Percentiles rank a stretch among this genome's conserved stretches.
Conservation (phyloP, 2,797 vertebrate genomes). For the Octomys mimax region DNA sequence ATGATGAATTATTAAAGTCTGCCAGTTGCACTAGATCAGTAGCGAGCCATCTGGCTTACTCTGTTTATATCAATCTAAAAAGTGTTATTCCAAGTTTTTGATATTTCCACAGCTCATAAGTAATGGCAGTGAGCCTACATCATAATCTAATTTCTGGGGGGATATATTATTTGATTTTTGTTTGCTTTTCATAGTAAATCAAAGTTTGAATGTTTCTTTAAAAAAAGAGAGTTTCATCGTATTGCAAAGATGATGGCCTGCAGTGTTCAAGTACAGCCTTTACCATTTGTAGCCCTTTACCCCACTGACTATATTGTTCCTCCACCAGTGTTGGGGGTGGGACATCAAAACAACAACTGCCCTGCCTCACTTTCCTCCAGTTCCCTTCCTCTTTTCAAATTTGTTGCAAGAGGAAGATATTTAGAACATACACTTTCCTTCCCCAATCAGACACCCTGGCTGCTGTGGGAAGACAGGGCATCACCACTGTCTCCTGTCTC, state of each 20-base stretch:
- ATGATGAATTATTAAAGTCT: conserved; percentile 69
- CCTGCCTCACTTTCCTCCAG: not conserved
- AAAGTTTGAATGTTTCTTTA: conserved; percentile 30
- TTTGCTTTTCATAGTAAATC: conserved; percentile 68
- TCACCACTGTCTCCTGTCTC: not conserved
- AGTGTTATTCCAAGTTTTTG: conserved; percentile 75
- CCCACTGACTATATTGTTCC: not conserved
- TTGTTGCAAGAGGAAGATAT: conserved; percentile 9
- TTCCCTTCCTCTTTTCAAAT: conserved; percentile 28
- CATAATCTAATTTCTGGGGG: conserved; percentile 54
- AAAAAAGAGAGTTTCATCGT: not conserved
- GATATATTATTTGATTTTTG: conserved; percentile 52
- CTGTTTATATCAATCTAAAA: conserved; percentile 69
- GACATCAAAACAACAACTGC: not conserved
- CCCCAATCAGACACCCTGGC: not conserved
- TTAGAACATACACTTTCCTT: conserved; percentile 1
- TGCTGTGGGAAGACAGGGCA: not conserved
- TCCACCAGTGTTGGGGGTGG: not conserved
- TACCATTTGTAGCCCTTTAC: not conserved
- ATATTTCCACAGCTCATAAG: conserved; percentile 75
- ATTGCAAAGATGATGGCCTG: not conserved
- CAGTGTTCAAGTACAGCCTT: not conserved
- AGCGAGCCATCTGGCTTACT: conserved; percentile 78
- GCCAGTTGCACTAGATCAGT: conserved; percentile 51
- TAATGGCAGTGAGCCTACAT: conserved; percentile 40